Conservation (phyloP, 2,888 invertebrate species). For the Rhingia campestris region DNA sequence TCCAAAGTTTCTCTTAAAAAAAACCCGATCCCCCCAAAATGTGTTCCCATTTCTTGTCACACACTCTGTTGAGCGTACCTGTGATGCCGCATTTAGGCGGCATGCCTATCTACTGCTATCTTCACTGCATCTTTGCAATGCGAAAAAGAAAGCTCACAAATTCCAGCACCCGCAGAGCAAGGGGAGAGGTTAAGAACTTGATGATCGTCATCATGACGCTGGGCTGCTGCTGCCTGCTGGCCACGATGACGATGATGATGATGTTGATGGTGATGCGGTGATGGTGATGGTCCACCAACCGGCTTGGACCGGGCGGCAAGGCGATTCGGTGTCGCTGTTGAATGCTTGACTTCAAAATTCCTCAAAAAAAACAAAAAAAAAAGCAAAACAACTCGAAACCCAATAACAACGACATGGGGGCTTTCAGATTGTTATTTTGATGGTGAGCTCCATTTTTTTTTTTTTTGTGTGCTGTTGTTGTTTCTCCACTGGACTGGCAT, state of each 20-base stretch:
- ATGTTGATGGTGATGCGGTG: conserved; percentile 42
- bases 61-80: conserved; percentile 59
- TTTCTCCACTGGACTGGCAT: background rate
- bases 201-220: conserved; percentile 58
- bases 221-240: background rate
- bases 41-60: conserved; percentile 26
- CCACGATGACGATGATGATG: conserved; percentile 55
- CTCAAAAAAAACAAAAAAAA: conserved; percentile 39
- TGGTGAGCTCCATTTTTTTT: conserved; percentile 56
- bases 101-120: conserved; percentile 65
- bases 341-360: conserved; percentile 69
- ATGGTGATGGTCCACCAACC: conserved; percentile 43
- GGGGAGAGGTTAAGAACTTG: conserved; percentile 36
- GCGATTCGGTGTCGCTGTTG: conserved; percentile 69
- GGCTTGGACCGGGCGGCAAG: conserved; percentile 43
- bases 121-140: conserved; percentile 62
- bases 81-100: conserved; percentile 63
- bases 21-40: background rate
- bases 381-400: conserved; percentile 28
- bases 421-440: conserved; percentile 71
- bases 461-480: background rate
- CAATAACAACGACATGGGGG: conserved; percentile 48
- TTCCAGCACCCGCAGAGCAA: conserved; percentile 64
- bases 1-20: too few species aligned
- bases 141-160: conserved; percentile 72